Conservation (phyloP, 2,797 vertebrate species). For the Fratercula arctica region DNA sequence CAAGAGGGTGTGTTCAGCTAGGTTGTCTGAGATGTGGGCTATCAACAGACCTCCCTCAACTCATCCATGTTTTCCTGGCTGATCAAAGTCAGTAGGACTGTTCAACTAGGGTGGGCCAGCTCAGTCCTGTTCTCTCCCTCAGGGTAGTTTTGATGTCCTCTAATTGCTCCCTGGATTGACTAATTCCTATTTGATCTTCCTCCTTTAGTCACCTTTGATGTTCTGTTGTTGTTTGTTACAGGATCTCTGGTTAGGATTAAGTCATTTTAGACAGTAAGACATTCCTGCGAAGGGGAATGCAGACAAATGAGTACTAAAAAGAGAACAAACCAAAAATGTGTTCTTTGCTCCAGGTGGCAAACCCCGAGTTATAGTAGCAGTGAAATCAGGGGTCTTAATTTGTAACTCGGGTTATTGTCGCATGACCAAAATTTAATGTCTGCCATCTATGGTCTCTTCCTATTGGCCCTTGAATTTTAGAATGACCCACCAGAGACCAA, state of each 20-base stretch:
- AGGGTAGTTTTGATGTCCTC: constrained; percentile 17
- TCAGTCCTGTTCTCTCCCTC: neutral
- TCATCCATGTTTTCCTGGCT: neutral
- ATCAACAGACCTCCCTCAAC: neutral
- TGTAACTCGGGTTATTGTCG: neutral
- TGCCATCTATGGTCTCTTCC: neutral
- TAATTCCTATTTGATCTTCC: constrained; percentile 38
- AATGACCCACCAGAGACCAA: neutral
- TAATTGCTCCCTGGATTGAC: constrained; percentile 16
- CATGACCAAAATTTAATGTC: neutral
- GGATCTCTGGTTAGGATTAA: neutral
- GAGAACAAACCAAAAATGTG: neutral
- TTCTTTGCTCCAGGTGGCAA: neutral
- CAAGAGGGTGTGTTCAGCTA: neutral
- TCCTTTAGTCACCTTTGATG: constrained; percentile 40
- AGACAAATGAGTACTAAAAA: neutral
- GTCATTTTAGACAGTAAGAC: neutral
- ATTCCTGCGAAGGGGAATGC: neutral
- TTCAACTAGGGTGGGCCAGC: constrained; percentile 1
- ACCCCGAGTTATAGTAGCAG: neutral
- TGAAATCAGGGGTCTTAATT: neutral
- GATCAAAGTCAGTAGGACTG: neutral
- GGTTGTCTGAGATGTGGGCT: neutral
- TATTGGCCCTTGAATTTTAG: neutral
- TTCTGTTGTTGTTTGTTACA: constrained; percentile 29